A percentile compares a stretch with the other conserved stretches of the same genome.
These are phyloP conservation scores for Shargacucullia verbasci DNA, from an alignment of 2,888 invertebrate genomes.

Conservation along the genomic window DNA sequence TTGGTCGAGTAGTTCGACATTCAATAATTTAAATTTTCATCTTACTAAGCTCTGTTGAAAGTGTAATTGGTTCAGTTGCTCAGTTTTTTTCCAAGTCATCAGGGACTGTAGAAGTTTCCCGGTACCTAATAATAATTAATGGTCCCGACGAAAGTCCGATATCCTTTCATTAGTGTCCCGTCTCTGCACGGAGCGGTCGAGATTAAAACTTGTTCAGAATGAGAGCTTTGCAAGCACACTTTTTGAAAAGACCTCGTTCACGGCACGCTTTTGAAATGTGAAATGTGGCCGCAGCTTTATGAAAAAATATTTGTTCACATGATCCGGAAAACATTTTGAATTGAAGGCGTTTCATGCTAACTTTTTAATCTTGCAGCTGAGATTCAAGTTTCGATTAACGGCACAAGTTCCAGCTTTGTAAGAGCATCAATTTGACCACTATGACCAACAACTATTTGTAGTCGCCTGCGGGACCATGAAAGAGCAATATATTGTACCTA, in stretches of 20 bases:
- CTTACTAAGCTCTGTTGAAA: slow-evolving; percentile 70
- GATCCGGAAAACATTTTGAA: slow-evolving; percentile 46
- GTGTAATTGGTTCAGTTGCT: slow-evolving; percentile 78
- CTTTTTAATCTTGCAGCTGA: slow-evolving; percentile 20
- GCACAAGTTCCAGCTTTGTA: neutral
- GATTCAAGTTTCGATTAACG: slow-evolving; percentile 8
- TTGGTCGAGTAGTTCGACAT: slow-evolving; percentile 12
- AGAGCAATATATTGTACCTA: too few relatives aligned
- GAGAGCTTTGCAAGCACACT: slow-evolving; percentile 71
- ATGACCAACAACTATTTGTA: too few relatives aligned
- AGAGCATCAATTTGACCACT: too few relatives aligned
- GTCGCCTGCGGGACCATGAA: too few relatives aligned
- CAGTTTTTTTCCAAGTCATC: slow-evolving; percentile 86
- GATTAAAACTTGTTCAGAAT: slow-evolving; percentile 86
- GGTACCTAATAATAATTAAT: slow-evolving; percentile 88
- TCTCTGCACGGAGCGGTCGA: slow-evolving; percentile 73
- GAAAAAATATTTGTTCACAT: slow-evolving; percentile 66
- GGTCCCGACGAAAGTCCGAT: slow-evolving; percentile 85
- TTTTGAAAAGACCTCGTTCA: slow-evolving; percentile 73
- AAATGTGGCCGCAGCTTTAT: slow-evolving; percentile 67
- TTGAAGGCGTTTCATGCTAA: slow-evolving; percentile 18
- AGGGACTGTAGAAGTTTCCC: slow-evolving; percentile 77
- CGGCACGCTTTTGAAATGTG: slow-evolving; percentile 73
- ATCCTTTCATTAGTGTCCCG: slow-evolving; percentile 87
- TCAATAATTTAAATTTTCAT: slow-evolving; percentile 66